Evolutionary conservation across 2,797 vertebrate genomes (phyloP), one percentile per base, ranked within the genome.

Genomic region (Choloepus didactylus): DNA sequence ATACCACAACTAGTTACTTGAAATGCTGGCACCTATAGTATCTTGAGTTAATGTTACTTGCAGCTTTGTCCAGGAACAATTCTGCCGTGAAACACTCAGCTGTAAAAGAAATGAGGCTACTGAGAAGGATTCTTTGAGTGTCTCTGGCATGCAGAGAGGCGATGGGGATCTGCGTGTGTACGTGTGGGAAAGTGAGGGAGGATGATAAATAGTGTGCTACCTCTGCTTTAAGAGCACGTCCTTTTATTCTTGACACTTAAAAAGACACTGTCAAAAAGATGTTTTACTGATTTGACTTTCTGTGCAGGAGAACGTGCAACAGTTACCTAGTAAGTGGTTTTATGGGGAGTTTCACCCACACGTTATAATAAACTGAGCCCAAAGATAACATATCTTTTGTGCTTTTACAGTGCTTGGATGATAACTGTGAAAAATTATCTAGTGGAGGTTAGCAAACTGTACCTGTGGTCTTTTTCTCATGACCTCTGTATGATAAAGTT

Each of bases 341-440:
- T 98, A 93, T 95, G 96, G 97, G 84, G 97, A 98, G 87, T 98
- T 96, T 98, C 98, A 97, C 98, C 98, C 95, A 76, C 97, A 97
- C 59, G 97, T 97, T 98, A 96, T 98, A 97, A 96, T 98, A 98
- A 98, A 98, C 83, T 29, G 97, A 98, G 97, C 97, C 97, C 67
- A 25, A 95, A 98, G 98, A 98, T 98, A 98, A 98, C 62, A 2
- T 98, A 97, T 98, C 98, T 98, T 97, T 97, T 98, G 94, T 97
- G 97, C 98, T 98, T 98, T 98, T 98, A 98, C 62, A 23, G 97
- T 97, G 98, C 98, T 97, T 94, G 97, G 98, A 97, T 98, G 98
- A 98, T 98, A 98, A 98, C 98, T 98, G 98, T 98, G 98, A 98
- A 98, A 98, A 98, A 98, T 98, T 98, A 98, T 98, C 98, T 97